Evolutionary conservation across 1,140 invertebrate genomes (phyloP).

Genomic region (Fragariocoptes setiger): DNA sequence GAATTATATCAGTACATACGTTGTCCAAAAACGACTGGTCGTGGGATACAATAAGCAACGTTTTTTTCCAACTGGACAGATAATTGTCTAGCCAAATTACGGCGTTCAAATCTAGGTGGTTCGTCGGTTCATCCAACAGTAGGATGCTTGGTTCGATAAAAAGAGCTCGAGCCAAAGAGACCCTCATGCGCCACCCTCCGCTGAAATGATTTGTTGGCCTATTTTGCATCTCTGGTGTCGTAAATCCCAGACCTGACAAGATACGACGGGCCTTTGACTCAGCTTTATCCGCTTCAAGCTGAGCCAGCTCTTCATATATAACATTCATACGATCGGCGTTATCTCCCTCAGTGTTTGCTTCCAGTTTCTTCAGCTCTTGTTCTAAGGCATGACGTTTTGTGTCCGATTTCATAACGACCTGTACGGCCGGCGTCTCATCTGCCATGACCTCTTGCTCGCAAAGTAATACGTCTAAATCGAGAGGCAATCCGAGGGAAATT

Average conservation of each 20-base stretch:
- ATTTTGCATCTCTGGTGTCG: constrained; percentile 54
- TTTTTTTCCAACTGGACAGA: constrained; percentile 88
- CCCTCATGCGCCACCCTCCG: constrained; percentile 93
- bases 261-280: constrained; percentile 77
- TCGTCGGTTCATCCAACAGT: constrained; percentile 67
- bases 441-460: constrained; percentile 96
- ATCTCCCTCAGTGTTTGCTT: constrained; percentile 29
- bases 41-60: constrained; percentile 82
- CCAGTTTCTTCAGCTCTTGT: constrained; percentile 47
- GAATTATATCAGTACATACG: constrained; percentile 93
- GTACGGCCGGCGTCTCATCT: constrained; percentile 60
- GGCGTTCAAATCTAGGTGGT: constrained; percentile 65
- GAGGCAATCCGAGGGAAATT: constrained; percentile 53
- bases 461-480: constrained; percentile 80
- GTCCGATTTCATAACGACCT: constrained; percentile 69
- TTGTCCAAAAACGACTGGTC: constrained; percentile 98
- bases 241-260: constrained; percentile 83
- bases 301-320: constrained; percentile 77
- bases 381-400: constrained; percentile 47
- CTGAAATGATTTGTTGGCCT: constrained; percentile 78
- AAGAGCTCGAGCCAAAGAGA: constrained; percentile 44
- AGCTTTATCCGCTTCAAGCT: constrained; percentile 81
- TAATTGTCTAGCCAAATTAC: constrained; percentile 97
- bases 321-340: constrained; percentile 20
- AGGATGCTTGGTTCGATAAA: constrained; percentile 67